Conservation (phyloP, 2,888 invertebrate genomes). For the Adela reaumurella region DNA sequence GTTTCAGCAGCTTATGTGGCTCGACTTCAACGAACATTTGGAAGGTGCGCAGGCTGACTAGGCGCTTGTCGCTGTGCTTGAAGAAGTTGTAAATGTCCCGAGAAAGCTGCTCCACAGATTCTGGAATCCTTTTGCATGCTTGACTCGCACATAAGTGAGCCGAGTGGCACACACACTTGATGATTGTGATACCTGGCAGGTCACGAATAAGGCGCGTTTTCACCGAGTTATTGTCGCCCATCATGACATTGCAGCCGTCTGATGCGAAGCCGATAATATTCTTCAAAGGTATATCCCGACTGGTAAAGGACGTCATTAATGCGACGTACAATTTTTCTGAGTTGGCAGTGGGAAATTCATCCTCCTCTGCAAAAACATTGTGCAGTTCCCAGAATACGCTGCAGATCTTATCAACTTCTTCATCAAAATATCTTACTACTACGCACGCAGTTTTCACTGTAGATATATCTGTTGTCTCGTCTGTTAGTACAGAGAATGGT, state of each 20-base stretch:
- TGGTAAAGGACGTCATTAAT: conserved; percentile 9
- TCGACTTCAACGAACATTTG: conserved; percentile 9
- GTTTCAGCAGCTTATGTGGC: conserved; percentile 12
- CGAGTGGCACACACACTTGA: conserved; percentile 20
- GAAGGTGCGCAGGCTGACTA: conserved; percentile 8
- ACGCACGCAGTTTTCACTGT: conserved; percentile 16
- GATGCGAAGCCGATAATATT: conserved; percentile 21
- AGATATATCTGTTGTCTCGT: conserved; percentile 18
- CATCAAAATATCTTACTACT: conserved; percentile 15
- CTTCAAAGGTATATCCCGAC: conserved; percentile 12
- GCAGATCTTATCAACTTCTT: conserved; percentile 10
- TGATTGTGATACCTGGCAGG: conserved; percentile 16
- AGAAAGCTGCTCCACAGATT: conserved; percentile 15
- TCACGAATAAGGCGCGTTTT: conserved; percentile 12
- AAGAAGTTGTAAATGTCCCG: conserved; percentile 16
- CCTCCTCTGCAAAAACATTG: conserved; percentile 9
- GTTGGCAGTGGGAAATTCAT: conserved; percentile 3
- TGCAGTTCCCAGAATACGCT: conserved; percentile 12
- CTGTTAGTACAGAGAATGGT: conserved; percentile 15
- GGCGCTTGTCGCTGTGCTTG: conserved; percentile 11
- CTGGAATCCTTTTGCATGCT: conserved; percentile 17
- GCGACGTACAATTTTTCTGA: conserved; percentile 8
- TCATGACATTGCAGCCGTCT: conserved; percentile 20
- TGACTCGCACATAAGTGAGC: conserved; percentile 17
- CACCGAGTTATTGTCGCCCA: conserved; percentile 18